Evolutionary conservation across 2,113 vertebrate species (phyloP).

Genomic region (Gymnorhina tibicen): DNA sequence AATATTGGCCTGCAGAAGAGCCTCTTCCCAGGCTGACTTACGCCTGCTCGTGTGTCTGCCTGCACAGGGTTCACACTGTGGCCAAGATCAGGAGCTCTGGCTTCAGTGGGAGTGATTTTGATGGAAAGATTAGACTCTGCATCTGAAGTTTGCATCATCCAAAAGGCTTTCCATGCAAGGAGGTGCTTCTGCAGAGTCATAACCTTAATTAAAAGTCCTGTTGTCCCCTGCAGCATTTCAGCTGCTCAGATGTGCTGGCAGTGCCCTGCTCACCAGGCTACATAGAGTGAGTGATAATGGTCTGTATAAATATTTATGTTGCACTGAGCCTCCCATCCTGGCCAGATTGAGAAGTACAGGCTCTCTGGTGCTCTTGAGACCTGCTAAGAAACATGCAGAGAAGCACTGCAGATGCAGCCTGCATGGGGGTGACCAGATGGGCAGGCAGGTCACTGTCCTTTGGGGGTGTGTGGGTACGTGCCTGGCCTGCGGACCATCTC

Average conservation of each 20-base stretch:
- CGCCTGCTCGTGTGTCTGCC: not conserved
- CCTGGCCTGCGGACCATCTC: rapidly evolving
- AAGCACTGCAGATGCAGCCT: not conserved
- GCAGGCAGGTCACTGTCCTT: not conserved
- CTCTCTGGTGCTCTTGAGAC: not conserved
- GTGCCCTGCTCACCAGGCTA: not conserved
- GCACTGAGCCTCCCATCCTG: not conserved
- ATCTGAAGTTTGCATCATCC: not conserved
- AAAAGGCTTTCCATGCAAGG: not conserved
- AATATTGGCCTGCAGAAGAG: not conserved
- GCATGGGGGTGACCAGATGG: not conserved
- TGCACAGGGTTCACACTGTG: not conserved
- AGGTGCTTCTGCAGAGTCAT: not conserved
- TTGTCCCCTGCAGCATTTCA: slow-evolving; percentile 7
- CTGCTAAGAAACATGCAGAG: not conserved
- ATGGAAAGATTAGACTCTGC: not conserved
- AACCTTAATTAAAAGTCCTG: not conserved
- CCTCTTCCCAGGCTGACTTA: not conserved
- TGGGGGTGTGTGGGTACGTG: not conserved
- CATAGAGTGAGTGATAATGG: not conserved
- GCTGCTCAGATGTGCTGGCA: not conserved
- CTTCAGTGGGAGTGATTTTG: not conserved
- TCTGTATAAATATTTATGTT: not conserved
- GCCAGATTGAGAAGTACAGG: not conserved
- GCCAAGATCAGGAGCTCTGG: not conserved